A percentile compares a stretch with the other conserved stretches of the same genome.
Evolutionary conservation across 2,113 vertebrate species (phyloP).

Genomic region (Lamprotornis superbus): DNA sequence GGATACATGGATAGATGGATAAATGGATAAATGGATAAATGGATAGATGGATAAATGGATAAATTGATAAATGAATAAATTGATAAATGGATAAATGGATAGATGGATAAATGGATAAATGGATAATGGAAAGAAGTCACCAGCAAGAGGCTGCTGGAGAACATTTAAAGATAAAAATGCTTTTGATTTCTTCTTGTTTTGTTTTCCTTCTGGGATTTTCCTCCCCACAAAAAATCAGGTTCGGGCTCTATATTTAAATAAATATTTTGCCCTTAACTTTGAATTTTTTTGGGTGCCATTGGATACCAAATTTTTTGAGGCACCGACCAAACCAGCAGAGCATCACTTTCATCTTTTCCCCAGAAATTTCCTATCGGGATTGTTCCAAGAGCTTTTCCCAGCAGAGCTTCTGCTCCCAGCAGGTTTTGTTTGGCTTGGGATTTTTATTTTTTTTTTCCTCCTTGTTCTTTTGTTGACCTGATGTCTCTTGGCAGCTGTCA

Average conservation of each 20-base stretch:
- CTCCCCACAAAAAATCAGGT: accelerated
- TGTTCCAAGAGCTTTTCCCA: not conserved
- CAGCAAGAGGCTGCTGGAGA: not conserved
- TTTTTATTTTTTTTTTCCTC: not conserved
- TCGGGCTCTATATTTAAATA: not conserved
- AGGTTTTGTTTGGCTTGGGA: not conserved
- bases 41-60: not conserved
- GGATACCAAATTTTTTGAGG: too few relatives aligned
- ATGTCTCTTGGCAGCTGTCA: not conserved
- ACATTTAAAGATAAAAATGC: not conserved
- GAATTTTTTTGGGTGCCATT: not conserved
- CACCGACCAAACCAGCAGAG: not conserved
- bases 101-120: too few relatives aligned
- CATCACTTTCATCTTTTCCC: too few relatives aligned
- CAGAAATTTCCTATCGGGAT: not conserved
- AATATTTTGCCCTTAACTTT: not conserved
- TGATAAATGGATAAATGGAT: too few relatives aligned
- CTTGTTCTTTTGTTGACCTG: not conserved
- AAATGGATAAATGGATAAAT: too few relatives aligned
- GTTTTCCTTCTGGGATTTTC: not conserved
- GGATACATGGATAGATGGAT: too few relatives aligned
- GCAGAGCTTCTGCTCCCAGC: not conserved
- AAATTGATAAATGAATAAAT: too few relatives aligned
- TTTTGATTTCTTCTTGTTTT: not conserved
- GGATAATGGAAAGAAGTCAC: not conserved